Conservation (phyloP, 2,113 vertebrate genomes). For the Dipodomys spectabilis region DNA sequence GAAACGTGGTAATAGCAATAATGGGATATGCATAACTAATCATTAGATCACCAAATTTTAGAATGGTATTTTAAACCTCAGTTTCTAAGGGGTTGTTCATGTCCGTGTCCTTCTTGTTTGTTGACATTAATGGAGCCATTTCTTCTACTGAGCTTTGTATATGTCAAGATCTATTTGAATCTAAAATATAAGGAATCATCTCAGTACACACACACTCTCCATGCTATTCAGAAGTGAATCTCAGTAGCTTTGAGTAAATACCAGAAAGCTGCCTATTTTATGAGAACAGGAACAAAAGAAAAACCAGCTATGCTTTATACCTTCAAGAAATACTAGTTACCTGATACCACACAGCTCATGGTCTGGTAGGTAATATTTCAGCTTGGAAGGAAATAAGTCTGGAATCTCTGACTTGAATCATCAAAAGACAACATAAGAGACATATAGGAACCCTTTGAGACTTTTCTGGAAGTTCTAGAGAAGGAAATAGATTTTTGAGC, state of each 20-base stretch:
- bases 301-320: neutral
- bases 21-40: neutral
- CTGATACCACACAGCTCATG: neutral
- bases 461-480: neutral
- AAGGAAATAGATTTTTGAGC: neutral
- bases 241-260: neutral
- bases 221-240: neutral
- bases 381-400: neutral
- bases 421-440: neutral
- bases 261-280: neutral
- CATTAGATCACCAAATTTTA: neutral
- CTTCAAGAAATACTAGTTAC: neutral
- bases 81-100: neutral
- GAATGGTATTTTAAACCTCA: conserved; percentile 1
- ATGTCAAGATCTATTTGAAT: neutral
- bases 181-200: neutral
- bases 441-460: neutral
- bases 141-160: neutral
- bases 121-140: neutral
- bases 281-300: neutral
- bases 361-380: neutral
- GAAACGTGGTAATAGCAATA: neutral
- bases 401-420: neutral
- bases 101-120: neutral
- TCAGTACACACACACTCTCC: neutral